Base-by-base conservation (phyloP, 2,113 vertebrate species). In the Polypterus bichir region DNA sequence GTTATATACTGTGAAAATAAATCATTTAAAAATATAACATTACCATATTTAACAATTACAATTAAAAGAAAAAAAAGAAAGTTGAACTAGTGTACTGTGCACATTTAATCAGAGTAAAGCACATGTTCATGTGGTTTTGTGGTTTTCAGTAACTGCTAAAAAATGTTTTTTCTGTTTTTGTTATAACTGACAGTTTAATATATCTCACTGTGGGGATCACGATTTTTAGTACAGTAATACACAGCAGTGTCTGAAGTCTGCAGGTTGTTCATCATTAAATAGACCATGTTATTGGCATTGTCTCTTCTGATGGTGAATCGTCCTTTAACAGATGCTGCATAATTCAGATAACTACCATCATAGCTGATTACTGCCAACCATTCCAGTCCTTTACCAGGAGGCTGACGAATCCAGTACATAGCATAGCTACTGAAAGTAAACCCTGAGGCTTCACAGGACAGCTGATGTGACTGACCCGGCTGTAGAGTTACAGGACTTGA, bases 141-240 rank as follows among this genome's bases (percentile, higher is more conserved):
- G 27, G 27, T 27, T 27, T 27, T 27, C 27, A 27, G 2, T 27
- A 27, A 27, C 27, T 27, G 27, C 27, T 27, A 27, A 27, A 27
- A 27, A 27, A 27, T 27, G 2, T 1, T 27, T 27, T 27, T 27
- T 27, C 27, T 27, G 27, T 27, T 27, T 55, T 55, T 55, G 3
- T 55, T 55, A 55, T 4, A 11, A 27, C 9, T 2, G 5, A 5
- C 44, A 5, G 5, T 5, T 55, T 10, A 10, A 5, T 44, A 4
- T 46, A 4, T 7, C 45, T 9, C 48, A 51, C 64, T 49, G 64
- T 44, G 3, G 27, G 27, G 27, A 27, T 1, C 27, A 27, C 27
- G 49, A 6, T 5, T 5, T 59, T 10, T 47, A 9, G 11, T 46
- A 60, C 67, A 66, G 57, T 63, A 69, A 54, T 69, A 69, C 10